Evolutionary conservation across 2,113 vertebrate species (phyloP), one percentile per base, ranked within the genome.

Genomic region (Rhinoderma darwinii): DNA sequence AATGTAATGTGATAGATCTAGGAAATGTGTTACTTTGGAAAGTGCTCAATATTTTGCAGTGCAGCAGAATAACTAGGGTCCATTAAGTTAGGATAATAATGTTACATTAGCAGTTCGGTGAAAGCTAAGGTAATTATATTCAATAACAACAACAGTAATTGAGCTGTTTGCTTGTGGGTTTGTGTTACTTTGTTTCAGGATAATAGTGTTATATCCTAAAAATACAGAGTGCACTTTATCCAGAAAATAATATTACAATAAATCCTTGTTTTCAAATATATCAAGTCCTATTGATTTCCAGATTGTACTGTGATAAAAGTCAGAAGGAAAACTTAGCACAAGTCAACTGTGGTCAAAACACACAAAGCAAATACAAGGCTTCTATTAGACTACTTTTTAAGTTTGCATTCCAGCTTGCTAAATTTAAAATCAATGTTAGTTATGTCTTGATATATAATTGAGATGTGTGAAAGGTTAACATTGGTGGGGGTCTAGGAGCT

Each of bases 81-180:
- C 83, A 85, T 85, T 85, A 85, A 85, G 54, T 43, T 73, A 47
- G 83, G 83, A 63, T 76, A 76, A 85, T 85, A 85, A 85, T 77
- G 56, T 63, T 63, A 77, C 83, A 76, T 85, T 76, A 77, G 50
- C 39, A 20, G n/a, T 22, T 44, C 51, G 7, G 39, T 66, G 73
- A 85, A 63, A 75, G 54, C 72, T 61, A 41, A 43, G 39, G 73
- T 85, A 77, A 85, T 85, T 85, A 85, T 77, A 77, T 59, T 27
- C 54, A 63, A n/a, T 41, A 61, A 37, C 73, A 77, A 85, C 68
- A 75, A n/a, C 50, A 41, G 83, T 84, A 75, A 74, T 59, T 84
- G 82, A 83, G 68, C 50, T 41, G 82, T 75, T 74, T 84, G 47
- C 37, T 25, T 59, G 30, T 72, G 37, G 47, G 32, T 74, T 74